Evolutionary conservation across 2,888 invertebrate genomes (phyloP).

Genomic region (Acholoe squamosa): DNA sequence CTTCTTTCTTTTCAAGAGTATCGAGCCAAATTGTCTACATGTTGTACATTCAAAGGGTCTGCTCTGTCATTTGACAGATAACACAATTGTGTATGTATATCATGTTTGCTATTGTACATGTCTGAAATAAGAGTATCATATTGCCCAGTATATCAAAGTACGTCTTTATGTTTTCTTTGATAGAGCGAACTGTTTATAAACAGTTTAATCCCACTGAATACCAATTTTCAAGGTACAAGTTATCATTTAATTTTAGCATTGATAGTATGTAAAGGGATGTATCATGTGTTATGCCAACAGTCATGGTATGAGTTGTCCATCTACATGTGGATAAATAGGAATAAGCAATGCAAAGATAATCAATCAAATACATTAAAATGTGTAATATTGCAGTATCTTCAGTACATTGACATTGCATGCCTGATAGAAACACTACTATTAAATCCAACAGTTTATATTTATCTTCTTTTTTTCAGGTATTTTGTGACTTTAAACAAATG

Average conservation of each 20-base stretch:
- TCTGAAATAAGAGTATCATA: not conserved
- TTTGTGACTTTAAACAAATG: not conserved
- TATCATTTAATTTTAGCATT: not conserved
- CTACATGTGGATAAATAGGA: no score
- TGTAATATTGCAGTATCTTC: not conserved
- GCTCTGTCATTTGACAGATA: slow-evolving; percentile 9
- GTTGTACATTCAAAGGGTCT: not conserved
- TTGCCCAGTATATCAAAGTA: not conserved
- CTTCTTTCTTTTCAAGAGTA: not conserved
- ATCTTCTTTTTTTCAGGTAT: not conserved
- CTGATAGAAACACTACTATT: not conserved
- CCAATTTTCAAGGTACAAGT: not conserved
- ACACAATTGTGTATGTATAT: not conserved
- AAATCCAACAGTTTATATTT: not conserved
- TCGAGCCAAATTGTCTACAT: not conserved
- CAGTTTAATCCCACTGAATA: not conserved
- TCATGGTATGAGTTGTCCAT: no score
- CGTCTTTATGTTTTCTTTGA: not conserved
- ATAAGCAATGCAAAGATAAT: not conserved
- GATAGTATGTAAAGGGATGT: not conserved
- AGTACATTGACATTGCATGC: not conserved
- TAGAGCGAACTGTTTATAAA: not conserved
- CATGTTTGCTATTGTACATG: slow-evolving; percentile 27
- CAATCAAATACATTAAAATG: not conserved
- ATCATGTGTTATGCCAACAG: not conserved